Conservation (phyloP, 2,797 vertebrate genomes). For the Acipenser ruthenus region DNA sequence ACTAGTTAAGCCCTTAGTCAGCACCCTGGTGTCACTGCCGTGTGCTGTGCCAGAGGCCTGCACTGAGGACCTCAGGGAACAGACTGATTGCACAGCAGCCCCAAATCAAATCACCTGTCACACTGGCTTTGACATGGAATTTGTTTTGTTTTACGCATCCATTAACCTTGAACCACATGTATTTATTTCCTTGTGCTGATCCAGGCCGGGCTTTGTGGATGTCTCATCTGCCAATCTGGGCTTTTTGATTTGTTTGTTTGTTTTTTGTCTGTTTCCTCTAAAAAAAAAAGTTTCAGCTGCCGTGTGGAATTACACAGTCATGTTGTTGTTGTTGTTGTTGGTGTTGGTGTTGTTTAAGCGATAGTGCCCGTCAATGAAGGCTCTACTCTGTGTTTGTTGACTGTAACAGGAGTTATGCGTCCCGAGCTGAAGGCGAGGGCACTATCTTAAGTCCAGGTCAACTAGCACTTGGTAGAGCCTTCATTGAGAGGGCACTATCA, state of each 20-base stretch:
- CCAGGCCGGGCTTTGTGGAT: slow-evolving; percentile 25
- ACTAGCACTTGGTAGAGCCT: too few relatives aligned
- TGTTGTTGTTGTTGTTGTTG: not conserved
- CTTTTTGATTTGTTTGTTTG: slow-evolving; percentile 34
- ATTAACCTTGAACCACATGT: slow-evolving; percentile 98
- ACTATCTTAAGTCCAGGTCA: too few relatives aligned
- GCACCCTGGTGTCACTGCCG: slow-evolving; percentile 41
- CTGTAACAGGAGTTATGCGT: too few relatives aligned
- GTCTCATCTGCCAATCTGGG: slow-evolving; percentile 26
- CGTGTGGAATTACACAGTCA: not conserved
- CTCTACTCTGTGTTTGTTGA: too few relatives aligned
- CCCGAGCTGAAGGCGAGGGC: too few relatives aligned
- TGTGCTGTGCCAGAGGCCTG: slow-evolving; percentile 47
- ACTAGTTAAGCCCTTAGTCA: slow-evolving; percentile 1
- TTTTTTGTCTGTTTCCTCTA: slow-evolving; percentile 1
- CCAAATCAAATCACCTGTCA: slow-evolving; percentile 94
- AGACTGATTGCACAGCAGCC: slow-evolving; percentile 85
- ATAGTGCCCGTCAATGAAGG: too few relatives aligned
- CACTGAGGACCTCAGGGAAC: slow-evolving; percentile 54
- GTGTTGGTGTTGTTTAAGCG: not conserved
- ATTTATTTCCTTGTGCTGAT: slow-evolving; percentile 76
- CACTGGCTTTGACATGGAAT: slow-evolving; percentile 82
- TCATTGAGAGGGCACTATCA: too few relatives aligned
- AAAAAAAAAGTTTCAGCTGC: slow-evolving; percentile 6
- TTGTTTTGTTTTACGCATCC: slow-evolving; percentile 89